Conservation (phyloP, 2,888 invertebrate species). For the Bruchidius siliquastri region DNA sequence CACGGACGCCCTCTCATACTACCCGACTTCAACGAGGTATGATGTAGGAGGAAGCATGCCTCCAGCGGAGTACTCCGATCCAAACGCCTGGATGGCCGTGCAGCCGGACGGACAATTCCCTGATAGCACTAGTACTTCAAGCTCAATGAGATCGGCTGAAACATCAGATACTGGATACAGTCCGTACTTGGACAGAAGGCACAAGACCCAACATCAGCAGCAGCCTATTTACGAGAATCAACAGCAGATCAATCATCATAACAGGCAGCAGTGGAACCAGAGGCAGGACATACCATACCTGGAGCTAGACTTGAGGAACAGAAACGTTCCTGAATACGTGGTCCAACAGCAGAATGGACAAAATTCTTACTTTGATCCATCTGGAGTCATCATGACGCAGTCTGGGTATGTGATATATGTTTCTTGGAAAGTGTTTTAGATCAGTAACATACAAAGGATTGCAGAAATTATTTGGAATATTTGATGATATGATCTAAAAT, state of each 20-base stretch:
- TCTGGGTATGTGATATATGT: conserved; percentile 49
- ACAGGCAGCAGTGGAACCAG: conserved; percentile 39
- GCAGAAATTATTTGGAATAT: too few relatives aligned
- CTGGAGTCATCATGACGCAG: conserved; percentile 67
- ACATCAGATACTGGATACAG: conserved; percentile 51
- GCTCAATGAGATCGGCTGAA: conserved; percentile 59
- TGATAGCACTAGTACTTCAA: conserved; percentile 55
- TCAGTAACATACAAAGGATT: too few relatives aligned
- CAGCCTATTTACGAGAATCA: conserved; percentile 40
- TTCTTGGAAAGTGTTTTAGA: not conserved
- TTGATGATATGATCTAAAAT: too few relatives aligned
- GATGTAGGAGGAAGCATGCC: conserved; percentile 54
- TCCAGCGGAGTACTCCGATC: conserved; percentile 54
- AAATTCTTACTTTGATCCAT: conserved; percentile 49
- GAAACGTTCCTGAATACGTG: conserved; percentile 51
- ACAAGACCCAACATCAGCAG: conserved; percentile 32
- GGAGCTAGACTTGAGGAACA: conserved; percentile 50
- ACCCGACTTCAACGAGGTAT: conserved; percentile 67
- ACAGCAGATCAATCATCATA: conserved; percentile 35
- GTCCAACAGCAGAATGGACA: conserved; percentile 39
- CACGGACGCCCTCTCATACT: conserved; percentile 77
- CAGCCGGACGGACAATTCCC: conserved; percentile 47
- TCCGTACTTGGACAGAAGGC: conserved; percentile 39
- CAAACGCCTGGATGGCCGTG: conserved; percentile 53
- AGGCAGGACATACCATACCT: conserved; percentile 45